These are phyloP conservation scores for Keiferia lycopersicella DNA, from an alignment of 2,888 invertebrate genomes.

Conservation along the genomic window DNA sequence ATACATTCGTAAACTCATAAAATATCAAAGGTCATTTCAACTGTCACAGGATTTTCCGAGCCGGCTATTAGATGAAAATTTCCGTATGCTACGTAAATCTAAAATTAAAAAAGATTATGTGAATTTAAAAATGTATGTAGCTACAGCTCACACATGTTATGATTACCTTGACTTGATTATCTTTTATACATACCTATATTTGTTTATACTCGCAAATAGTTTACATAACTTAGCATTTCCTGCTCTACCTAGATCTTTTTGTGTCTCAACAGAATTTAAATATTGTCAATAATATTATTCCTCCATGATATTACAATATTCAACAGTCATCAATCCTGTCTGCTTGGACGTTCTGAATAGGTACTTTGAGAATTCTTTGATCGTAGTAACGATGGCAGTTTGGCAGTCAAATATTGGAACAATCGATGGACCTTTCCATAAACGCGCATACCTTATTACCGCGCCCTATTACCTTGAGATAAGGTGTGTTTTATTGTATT, in stretches of 20 bases:
- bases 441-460: constrained; percentile 1
- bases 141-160: background rate
- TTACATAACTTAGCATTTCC: constrained; percentile 1
- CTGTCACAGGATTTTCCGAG: background rate
- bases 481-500: background rate
- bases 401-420: constrained; percentile 4
- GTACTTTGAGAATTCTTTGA: constrained; percentile 16
- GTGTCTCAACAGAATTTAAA: background rate
- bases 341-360: constrained; percentile 9
- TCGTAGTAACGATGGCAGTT: background rate
- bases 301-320: background rate
- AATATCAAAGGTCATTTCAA: constrained; percentile 2
- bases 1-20: background rate
- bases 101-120: too few species aligned
- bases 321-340: constrained; percentile 5
- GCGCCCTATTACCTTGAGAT: background rate
- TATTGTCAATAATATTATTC: background rate
- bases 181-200: background rate
- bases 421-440: constrained; percentile 1
- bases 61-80: background rate
- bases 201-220: constrained; percentile 9
- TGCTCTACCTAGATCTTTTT: background rate
- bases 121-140: too few species aligned
- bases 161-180: background rate
- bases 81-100: background rate